These are phyloP conservation scores for Archaeoteleia sp. DNA, from an alignment of 2,888 invertebrate species.

Conservation along the genomic window DNA sequence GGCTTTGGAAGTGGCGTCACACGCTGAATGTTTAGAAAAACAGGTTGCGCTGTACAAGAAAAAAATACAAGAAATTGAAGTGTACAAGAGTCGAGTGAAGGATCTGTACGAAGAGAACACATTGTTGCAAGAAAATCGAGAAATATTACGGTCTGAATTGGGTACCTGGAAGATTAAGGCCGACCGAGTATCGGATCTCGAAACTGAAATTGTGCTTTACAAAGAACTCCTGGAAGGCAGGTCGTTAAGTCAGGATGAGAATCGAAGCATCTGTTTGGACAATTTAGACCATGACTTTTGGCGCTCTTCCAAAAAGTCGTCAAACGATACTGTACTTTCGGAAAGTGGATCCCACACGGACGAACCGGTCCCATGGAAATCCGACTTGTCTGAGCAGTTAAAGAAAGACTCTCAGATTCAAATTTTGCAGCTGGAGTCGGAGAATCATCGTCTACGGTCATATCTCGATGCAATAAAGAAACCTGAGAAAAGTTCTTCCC, in stretches of 20 bases:
- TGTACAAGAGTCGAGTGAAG: slow-evolving; percentile 89
- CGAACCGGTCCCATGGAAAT: background rate
- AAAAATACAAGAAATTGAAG: slow-evolving; percentile 90
- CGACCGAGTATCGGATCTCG: slow-evolving; percentile 86
- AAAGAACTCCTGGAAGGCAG: slow-evolving; percentile 89
- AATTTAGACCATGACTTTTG: background rate
- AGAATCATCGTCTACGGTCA: slow-evolving; percentile 88
- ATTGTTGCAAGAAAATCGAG: slow-evolving; percentile 88
- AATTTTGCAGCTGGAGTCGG: slow-evolving; percentile 88
- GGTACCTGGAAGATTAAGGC: slow-evolving; percentile 85
- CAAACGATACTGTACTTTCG: slow-evolving; percentile 78
- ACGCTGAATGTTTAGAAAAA: slow-evolving; percentile 86
- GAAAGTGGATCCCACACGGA: background rate
- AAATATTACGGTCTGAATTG: slow-evolving; percentile 90
- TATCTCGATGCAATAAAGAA: slow-evolving; percentile 76
- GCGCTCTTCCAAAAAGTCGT: slow-evolving; percentile 74
- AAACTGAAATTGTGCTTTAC: slow-evolving; percentile 86
- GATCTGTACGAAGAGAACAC: slow-evolving; percentile 90
- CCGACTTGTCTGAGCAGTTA: slow-evolving; percentile 90
- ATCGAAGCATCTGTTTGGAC: background rate
- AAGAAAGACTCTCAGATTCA: slow-evolving; percentile 89
- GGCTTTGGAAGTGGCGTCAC: slow-evolving; percentile 87
- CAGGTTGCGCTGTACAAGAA: slow-evolving; percentile 90
- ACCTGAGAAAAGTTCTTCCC: too few relatives aligned
- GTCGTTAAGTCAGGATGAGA: slow-evolving; percentile 82